Conservation (phyloP, 2,888 invertebrate genomes). For the Paralinhomoeus sp. region DNA sequence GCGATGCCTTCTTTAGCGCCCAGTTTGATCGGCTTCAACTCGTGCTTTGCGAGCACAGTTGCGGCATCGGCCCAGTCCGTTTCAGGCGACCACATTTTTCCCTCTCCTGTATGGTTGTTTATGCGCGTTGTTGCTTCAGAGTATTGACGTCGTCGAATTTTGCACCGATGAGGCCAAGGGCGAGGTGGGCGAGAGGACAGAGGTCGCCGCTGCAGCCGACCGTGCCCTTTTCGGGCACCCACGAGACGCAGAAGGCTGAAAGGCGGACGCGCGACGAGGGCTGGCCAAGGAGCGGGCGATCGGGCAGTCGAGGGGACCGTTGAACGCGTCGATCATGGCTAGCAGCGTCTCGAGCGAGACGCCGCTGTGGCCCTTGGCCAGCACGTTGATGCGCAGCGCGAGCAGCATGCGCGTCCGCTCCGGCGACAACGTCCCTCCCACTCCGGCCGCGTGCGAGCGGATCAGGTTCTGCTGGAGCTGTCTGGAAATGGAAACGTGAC, state of each 20-base stretch:
- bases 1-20: constrained; percentile 42
- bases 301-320: constrained; percentile 29
- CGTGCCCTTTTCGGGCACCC: constrained; percentile 44
- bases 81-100: constrained; percentile 42
- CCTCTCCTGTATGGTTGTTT: constrained; percentile 40
- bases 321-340: constrained; percentile 40
- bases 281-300: neutral
- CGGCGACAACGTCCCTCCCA: constrained; percentile 39
- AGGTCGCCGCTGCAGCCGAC: constrained; percentile 46
- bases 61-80: constrained; percentile 19
- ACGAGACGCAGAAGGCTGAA: constrained; percentile 40
- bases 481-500: constrained; percentile 4
- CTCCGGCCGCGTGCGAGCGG: constrained; percentile 42
- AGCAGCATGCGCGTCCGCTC: constrained; percentile 40
- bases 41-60: constrained; percentile 32
- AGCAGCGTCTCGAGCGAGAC: constrained; percentile 37
- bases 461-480: constrained; percentile 41
- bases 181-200: constrained; percentile 42
- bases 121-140: too few species aligned
- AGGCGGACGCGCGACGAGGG: constrained; percentile 2
- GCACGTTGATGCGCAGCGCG: constrained; percentile 41
- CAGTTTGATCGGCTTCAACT: constrained; percentile 35
- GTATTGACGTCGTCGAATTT: too few species aligned
- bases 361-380: constrained; percentile 45
- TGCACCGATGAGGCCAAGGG: constrained; percentile 43